Conservation (phyloP, 2,113 vertebrate species). For the Oreochromis spilurus region DNA sequence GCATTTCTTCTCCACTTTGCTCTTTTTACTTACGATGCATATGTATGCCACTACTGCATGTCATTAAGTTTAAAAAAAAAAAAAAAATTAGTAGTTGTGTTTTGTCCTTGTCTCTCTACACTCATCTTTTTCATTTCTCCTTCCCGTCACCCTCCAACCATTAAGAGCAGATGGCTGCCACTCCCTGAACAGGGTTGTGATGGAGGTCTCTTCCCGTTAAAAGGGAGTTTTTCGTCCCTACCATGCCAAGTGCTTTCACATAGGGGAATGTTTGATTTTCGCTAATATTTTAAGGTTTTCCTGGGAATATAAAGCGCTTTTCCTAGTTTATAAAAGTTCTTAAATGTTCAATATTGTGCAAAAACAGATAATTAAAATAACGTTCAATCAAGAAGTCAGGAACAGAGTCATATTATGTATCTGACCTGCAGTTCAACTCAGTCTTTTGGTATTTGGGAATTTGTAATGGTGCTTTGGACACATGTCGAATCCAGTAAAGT, state of each 20-base stretch:
- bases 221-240: not conserved
- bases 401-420: not conserved
- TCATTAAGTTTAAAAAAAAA: not conserved
- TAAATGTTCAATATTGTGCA: not conserved
- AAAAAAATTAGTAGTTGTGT: fast-evolving
- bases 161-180: not conserved
- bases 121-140: not conserved
- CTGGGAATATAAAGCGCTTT: not conserved
- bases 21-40: not conserved
- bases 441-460: not conserved
- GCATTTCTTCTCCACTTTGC: not conserved
- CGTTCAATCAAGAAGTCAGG: not conserved
- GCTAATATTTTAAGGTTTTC: not conserved
- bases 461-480: not conserved
- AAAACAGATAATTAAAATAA: not conserved
- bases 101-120: fast-evolving
- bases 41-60: not conserved
- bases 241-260: not conserved
- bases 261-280: not conserved
- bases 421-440: not conserved
- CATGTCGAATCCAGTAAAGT: not conserved
- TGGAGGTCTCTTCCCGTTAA: not conserved
- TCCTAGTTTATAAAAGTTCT: not conserved
- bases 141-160: not conserved
- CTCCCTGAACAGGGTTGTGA: not conserved